phyloP scores from a whole-genome alignment of 2,113 vertebrate genomes.

The Perognathus longimembris region DNA sequence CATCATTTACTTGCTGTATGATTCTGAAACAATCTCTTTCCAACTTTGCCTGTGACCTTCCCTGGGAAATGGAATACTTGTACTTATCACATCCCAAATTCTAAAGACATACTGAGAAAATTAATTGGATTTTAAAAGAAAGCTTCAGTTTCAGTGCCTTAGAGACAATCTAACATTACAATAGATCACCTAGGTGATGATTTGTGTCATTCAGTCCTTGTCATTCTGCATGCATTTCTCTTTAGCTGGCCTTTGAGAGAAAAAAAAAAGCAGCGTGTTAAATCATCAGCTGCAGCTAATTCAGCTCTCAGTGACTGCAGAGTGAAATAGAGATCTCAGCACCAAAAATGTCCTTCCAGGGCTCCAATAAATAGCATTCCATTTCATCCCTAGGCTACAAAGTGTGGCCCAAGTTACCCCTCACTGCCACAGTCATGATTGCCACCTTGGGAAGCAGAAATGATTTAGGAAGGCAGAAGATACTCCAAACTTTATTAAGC shows the following conservation, averaged over 20 bases:
- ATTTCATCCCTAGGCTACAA: constrained; percentile 52
- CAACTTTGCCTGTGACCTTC: constrained; percentile 29
- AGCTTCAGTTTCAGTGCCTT: background rate
- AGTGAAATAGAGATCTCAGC: constrained; percentile 63
- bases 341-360: constrained; percentile 64
- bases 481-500: constrained; percentile 62
- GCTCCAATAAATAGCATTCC: constrained; percentile 55
- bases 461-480: constrained; percentile 58
- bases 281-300: constrained; percentile 31
- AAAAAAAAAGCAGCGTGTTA: constrained; percentile 51
- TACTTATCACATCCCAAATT: background rate
- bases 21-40: constrained; percentile 21
- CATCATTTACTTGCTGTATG: background rate
- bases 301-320: constrained; percentile 35
- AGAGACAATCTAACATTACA: constrained; percentile 23
- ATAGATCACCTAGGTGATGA: constrained; percentile 63
- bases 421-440: background rate
- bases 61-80: constrained; percentile 43
- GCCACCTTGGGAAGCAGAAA: constrained; percentile 19
- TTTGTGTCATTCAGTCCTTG: background rate
- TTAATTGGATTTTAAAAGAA: constrained; percentile 36
- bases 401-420: constrained; percentile 28
- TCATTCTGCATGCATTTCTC: background rate
- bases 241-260: constrained; percentile 54
- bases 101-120: constrained; percentile 29